These are phyloP conservation scores for Onychomys torridus DNA, from an alignment of 2,797 vertebrate genomes.

Conservation along the genomic window DNA sequence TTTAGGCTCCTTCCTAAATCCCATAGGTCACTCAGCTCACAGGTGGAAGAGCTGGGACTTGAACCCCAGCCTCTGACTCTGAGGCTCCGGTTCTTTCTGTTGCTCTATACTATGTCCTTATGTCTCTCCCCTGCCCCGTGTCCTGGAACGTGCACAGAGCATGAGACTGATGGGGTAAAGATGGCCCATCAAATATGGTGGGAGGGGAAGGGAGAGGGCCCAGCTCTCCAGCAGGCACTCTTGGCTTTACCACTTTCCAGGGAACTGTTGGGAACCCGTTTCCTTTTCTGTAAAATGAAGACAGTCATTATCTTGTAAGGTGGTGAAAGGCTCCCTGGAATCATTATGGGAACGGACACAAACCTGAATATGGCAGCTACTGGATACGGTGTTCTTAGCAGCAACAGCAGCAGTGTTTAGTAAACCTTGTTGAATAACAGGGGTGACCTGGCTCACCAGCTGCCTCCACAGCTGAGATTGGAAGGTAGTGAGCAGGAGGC, in stretches of 20 bases:
- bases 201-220: neutral
- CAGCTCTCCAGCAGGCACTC: neutral
- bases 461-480: neutral
- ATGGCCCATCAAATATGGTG: neutral
- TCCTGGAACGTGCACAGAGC: neutral
- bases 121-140: neutral
- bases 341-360: neutral
- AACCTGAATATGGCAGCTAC: neutral
- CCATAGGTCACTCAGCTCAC: neutral
- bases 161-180: neutral
- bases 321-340: neutral
- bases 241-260: neutral
- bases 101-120: rapidly evolving
- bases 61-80: neutral
- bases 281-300: constrained; percentile 38
- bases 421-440: neutral
- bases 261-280: neutral
- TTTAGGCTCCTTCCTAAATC: neutral
- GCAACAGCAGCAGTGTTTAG: neutral
- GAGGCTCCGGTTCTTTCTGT: neutral
- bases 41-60: neutral
- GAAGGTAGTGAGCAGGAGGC: neutral
- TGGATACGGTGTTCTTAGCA: neutral
- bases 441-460: neutral
- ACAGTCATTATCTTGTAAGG: neutral